A percentile compares a stretch with the other conserved stretches of the same genome.
These are phyloP conservation scores for Conomelus anceps DNA, from an alignment of 2,888 invertebrate species.

Conservation along the genomic window DNA sequence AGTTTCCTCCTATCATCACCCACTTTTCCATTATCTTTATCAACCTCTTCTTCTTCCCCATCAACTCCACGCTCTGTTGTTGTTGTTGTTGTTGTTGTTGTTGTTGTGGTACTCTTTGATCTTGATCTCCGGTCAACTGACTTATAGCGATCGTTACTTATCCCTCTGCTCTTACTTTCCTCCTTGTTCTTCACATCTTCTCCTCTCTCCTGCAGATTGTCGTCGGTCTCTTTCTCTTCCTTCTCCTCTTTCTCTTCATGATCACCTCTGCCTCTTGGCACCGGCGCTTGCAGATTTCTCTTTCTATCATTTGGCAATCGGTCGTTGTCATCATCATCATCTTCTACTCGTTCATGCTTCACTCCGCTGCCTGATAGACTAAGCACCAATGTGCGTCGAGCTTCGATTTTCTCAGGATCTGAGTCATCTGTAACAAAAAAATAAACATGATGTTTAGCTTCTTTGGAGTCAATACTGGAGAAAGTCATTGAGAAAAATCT, in stretches of 20 bases:
- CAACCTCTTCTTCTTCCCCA: not conserved
- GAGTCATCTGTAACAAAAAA: slow-evolving; percentile 3
- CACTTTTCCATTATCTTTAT: no score
- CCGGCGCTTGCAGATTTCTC: not conserved
- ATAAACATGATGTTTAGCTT: not conserved
- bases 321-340: not conserved
- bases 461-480: not conserved
- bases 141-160: not conserved
- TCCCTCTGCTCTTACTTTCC: not conserved
- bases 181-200: not conserved
- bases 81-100: not conserved
- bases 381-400: not conserved
- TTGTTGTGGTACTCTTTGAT: not conserved
- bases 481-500: not conserved
- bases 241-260: not conserved
- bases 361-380: not conserved
- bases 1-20: no score
- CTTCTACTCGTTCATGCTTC: not conserved
- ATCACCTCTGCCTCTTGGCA: not conserved
- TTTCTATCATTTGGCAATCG: not conserved
- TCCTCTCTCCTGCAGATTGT: no score
- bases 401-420: slow-evolving; percentile 3
- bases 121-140: not conserved
- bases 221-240: not conserved
- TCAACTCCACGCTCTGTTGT: not conserved